Percentiles rank a stretch among this genome's conserved stretches.
phyloP scores from a whole-genome alignment of 2,888 invertebrate genomes.

The Zygothrica quintamaculata region DNA sequence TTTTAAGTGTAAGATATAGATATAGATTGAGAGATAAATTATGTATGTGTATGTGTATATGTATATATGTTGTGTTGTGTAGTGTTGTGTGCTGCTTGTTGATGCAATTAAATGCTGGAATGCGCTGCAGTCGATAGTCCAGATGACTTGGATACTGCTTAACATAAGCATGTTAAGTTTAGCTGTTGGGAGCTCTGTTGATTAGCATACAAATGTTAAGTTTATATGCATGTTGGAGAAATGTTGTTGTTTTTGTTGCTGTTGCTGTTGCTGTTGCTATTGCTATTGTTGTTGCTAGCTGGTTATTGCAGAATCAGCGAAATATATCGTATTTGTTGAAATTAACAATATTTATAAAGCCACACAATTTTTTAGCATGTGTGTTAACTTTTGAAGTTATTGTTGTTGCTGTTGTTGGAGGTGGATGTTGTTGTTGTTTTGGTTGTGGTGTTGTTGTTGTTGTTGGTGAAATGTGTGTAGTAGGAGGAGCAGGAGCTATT shows the following conservation, averaged over 20 bases:
- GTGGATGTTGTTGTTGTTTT: conserved; percentile 41
- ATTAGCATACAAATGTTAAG: conserved; percentile 22
- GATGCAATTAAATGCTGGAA: conserved; percentile 26
- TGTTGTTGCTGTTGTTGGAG: conserved; percentile 43
- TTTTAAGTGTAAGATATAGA: conserved; percentile 26
- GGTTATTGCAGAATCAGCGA: no score
- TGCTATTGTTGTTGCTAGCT: conserved; percentile 32
- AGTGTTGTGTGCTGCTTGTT: conserved; percentile 24
- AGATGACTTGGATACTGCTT: conserved; percentile 22
- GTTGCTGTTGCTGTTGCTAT: conserved; percentile 27
- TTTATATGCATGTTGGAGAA: conserved; percentile 18
- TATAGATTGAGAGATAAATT: conserved; percentile 5
- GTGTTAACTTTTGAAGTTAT: conserved; percentile 25
- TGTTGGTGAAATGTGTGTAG: conserved; percentile 79
- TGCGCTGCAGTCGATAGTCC: conserved; percentile 30
- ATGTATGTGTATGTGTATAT: conserved; percentile 9
- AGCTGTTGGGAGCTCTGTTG: conserved; percentile 16
- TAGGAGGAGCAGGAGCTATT: conserved; percentile 79
- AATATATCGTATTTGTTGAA: conserved; percentile 75
- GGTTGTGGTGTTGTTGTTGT: conserved; percentile 46
- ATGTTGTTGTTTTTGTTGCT: conserved; percentile 28
- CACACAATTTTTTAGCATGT: conserved; percentile 45
- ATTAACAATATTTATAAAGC: conserved; percentile 52
- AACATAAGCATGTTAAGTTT: conserved; percentile 18
- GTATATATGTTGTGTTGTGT: conserved; percentile 6